phyloP scores from a whole-genome alignment of 1,140 invertebrate genomes.

The Pteromalus puparum region DNA sequence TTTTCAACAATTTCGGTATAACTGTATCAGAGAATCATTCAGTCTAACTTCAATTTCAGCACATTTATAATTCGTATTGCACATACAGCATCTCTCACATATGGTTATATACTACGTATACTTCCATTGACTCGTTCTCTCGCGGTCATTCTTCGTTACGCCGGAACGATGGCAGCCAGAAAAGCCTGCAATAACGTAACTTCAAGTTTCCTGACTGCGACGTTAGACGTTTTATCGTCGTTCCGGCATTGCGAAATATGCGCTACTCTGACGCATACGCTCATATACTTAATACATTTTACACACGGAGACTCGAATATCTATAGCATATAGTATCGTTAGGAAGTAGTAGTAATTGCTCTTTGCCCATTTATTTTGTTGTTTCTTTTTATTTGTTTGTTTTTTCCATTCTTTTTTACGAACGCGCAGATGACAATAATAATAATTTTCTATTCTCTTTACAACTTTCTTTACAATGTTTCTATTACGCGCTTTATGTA shows the following conservation, averaged over 20 bases:
- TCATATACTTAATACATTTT: constrained; percentile 34
- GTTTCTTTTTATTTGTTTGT: neutral
- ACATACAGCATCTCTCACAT: too few species aligned
- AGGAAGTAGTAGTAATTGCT: constrained; percentile 20
- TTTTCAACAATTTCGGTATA: constrained; percentile 9
- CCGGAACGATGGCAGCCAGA: constrained; percentile 39
- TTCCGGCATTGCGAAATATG: neutral
- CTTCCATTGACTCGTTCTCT: neutral
- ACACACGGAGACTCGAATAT: constrained; percentile 25
- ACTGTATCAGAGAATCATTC: neutral
- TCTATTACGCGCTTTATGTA: neutral
- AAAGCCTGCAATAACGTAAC: constrained; percentile 62
- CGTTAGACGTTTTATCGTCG: neutral
- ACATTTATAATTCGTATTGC: neutral
- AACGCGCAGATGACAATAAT: neutral
- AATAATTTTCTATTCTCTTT: constrained; percentile 5
- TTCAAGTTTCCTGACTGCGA: constrained; percentile 54
- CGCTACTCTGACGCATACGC: neutral
- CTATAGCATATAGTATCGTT: neutral
- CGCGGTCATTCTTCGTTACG: neutral
- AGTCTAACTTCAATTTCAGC: neutral
- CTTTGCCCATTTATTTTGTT: constrained; percentile 13
- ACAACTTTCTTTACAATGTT: neutral
- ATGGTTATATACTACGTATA: neutral
- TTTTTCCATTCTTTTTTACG: neutral